Base-by-base conservation (phyloP, 2,888 invertebrate genomes). In the Pinctada fucata region DNA sequence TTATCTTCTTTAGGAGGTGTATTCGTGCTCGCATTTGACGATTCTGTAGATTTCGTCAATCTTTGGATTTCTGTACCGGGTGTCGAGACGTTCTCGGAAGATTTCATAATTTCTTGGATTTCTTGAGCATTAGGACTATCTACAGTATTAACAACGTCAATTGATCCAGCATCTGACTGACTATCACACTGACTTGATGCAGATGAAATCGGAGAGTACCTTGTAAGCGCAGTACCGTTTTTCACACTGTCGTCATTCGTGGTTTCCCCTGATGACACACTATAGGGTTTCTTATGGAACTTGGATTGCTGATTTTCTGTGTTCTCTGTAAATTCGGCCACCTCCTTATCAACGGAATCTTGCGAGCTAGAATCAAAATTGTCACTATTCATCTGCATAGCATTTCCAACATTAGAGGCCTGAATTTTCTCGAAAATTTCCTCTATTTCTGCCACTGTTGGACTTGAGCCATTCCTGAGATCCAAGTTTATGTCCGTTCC, bases 161-260 rank as follows among this genome's bases (percentile, higher is more conserved):
- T 31, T 6, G 74, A 74, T n/a, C 51, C 49, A 1, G 16, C 31
- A 8, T 45, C 45, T 45, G 68, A 68, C 50, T 65, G 66, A 16
- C 45, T 66, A 31, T 74, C 74, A 66, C 65, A 50, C 8, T 74
- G 74, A 74, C 74, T 74, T 66, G 74, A 74, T 8, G 51, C 74
- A 49, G 74, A 65, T 31, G 74, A 74, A 10, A 74, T 74, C 16
- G 74, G 74, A 50, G 74, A 74, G 50, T 74, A 74, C 50, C 58
- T 58, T 10, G 6, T 58, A 6, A 58, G 58, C 1, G 58, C 58
- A 31, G 31, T 31, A 31, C 31, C 1, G 31, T 31, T 31, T 31
- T 31, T 31, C 31, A 31, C 31, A 58, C 13, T 13, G 13, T 13
- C 6, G 1, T 6, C 8, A 58, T 10, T 13, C 0, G 6, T 58